Base-by-base conservation (phyloP, 2,797 vertebrate genomes). In the Macropus fuliginosus region DNA sequence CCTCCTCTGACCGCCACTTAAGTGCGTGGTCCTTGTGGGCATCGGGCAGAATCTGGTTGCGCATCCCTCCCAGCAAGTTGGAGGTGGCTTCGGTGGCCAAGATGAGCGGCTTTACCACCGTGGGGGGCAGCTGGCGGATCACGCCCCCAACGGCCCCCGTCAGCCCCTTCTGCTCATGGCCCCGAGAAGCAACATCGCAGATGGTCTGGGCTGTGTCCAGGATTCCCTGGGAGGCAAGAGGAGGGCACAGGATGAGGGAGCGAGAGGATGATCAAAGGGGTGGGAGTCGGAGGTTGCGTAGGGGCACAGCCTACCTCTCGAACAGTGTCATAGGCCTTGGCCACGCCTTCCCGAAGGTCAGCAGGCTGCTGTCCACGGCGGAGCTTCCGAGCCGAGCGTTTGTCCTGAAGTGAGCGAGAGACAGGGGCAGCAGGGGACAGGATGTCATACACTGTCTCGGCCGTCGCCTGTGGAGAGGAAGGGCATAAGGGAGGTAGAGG, bases 361-460 rank as follows among this genome's bases (percentile, higher is more conserved):
- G 99, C 99, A 0, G 99, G 99, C 96, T 99, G 99, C 93, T 98
- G 99, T 4, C 99, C 98, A 91, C 99, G 98, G 54, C 99, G 99
- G 1, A 99, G 98, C 56, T 98, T 99, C 34, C 98, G 95, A 0
- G 99, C 97, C 0, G 98, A 98, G 27, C 99, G 99, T 90, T 99
- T 99, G 97, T 99, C 99, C 1, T 99, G 99, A 90, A 99, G 98
- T 95, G 99, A 97, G 89, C 99, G 99, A 14, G 99, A 99, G 56
- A 99, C 91, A 0, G 99, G 99, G 0, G 99, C 99, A 0, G 99
- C 99, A 0, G 99, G 99, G 90, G 99, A 99, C 96, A 99, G 98
- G 98, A 99, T 99, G 98, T 99, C 99, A 0, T 99, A 99, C 50
- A 99, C 99, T 0, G 99, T 99, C 98, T 99, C 99, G 0, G 99